These are phyloP conservation scores for Eutolmus rufibarbis DNA, from an alignment of 2,888 invertebrate species.

Conservation along the genomic window DNA sequence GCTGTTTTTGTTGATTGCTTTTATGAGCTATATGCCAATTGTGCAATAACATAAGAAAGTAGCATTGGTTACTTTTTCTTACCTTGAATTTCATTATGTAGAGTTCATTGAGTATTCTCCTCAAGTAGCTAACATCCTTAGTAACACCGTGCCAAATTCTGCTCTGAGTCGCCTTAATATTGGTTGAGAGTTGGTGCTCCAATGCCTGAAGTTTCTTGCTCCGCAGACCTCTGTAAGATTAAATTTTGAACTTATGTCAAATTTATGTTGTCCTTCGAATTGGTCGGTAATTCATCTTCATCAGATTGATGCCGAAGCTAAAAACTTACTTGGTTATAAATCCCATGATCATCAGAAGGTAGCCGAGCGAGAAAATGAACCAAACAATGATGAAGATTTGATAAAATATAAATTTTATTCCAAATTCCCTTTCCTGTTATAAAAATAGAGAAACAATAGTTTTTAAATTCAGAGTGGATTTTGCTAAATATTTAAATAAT, in stretches of 20 bases:
- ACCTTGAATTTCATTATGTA: conserved; percentile 84
- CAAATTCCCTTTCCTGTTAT: conserved; percentile 62
- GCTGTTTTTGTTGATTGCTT: not conserved
- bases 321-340: conserved; percentile 72
- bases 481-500: not conserved
- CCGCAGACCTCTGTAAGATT: conserved; percentile 61
- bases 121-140: conserved; percentile 75
- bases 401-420: conserved; percentile 73
- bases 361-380: conserved; percentile 92
- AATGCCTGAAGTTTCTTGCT: conserved; percentile 77
- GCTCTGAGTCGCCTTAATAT: conserved; percentile 79
- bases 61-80: conserved; percentile 47
- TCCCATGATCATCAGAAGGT: conserved; percentile 87
- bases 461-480: not conserved
- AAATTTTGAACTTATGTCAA: conserved; percentile 51
- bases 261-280: conserved; percentile 47
- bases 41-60: not conserved
- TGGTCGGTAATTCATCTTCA: not conserved
- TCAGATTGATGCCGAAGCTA: not conserved
- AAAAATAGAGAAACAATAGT: not conserved
- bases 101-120: conserved; percentile 80
- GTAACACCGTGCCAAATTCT: conserved; percentile 80
- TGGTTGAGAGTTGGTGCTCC: conserved; percentile 78
- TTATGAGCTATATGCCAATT: not conserved
- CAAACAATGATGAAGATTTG: conserved; percentile 83